Evolutionary conservation across 2,797 vertebrate genomes (phyloP).

Genomic region (Dendrocincla tyrannina): DNA sequence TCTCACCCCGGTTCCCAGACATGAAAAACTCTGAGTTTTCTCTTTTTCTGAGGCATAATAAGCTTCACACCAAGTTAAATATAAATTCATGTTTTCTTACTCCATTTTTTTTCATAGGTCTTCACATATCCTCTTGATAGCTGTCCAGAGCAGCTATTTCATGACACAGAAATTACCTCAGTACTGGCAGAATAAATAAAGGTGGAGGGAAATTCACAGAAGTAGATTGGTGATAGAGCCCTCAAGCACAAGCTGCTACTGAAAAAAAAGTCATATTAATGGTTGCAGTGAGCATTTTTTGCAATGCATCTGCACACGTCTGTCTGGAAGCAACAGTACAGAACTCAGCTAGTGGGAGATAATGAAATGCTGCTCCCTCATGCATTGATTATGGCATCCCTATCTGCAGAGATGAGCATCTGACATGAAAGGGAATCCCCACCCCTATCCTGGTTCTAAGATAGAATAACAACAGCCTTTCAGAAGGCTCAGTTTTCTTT

Average conservation of each 20-base stretch:
- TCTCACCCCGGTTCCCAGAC: neutral
- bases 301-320: neutral
- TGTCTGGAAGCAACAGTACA: neutral
- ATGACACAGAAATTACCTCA: neutral
- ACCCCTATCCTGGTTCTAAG: neutral
- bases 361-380: conserved; percentile 13
- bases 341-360: neutral
- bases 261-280: conserved; percentile 10
- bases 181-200: neutral
- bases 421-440: conserved; percentile 17
- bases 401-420: conserved; percentile 24
- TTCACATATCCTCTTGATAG: neutral
- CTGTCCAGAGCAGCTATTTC: neutral
- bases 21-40: neutral
- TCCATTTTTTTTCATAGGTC: neutral
- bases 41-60: neutral
- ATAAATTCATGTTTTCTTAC: neutral
- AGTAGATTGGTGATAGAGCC: neutral
- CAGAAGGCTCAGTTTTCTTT: neutral
- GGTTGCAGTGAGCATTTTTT: conserved; percentile 12
- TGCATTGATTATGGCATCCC: conserved; percentile 10
- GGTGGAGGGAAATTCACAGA: neutral
- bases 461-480: neutral
- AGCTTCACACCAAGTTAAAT: neutral
- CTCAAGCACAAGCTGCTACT: conserved; percentile 24